Percentiles rank a stretch among this genome's conserved stretches.
phyloP scores from a whole-genome alignment of 2,888 invertebrate species.

The Drosophila hawaiiensis region DNA sequence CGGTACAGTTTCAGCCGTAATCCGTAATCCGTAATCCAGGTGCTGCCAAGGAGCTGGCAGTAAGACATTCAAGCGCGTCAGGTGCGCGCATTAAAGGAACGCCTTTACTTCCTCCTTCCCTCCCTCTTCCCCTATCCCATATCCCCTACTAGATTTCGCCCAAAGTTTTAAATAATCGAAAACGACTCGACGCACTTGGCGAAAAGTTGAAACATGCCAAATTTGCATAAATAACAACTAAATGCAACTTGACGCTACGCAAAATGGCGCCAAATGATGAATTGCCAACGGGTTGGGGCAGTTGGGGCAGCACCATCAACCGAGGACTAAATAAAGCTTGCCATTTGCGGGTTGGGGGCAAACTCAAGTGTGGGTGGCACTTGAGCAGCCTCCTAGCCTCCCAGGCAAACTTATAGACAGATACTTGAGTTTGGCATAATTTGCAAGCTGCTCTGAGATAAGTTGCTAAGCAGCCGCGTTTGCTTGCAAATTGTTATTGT shows the following conservation, averaged over 20 bases:
- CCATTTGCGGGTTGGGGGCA: neutral
- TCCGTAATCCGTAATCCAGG: constrained; percentile 61
- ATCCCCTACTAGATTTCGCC: constrained; percentile 59
- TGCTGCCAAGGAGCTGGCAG: constrained; percentile 43
- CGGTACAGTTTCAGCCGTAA: constrained; percentile 20
- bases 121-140: neutral
- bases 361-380: constrained; percentile 14
- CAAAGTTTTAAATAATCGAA: constrained; percentile 81
- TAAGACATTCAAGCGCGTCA: constrained; percentile 76
- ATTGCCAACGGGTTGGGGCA: constrained; percentile 41
- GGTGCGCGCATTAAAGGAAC: constrained; percentile 76
- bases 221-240: constrained; percentile 83
- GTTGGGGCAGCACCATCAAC: neutral
- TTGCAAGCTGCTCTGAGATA: constrained; percentile 1
- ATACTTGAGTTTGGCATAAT: neutral
- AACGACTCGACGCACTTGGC: constrained; percentile 80
- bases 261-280: constrained; percentile 75
- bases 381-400: constrained; percentile 1
- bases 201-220: constrained; percentile 79
- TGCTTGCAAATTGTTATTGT: neutral
- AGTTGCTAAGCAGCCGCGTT: neutral
- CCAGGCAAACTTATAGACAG: constrained; percentile 1
- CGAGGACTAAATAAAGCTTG: constrained; percentile 20
- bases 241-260: constrained; percentile 81
- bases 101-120: neutral